Evolutionary conservation across 35 echinoderm and acorn worm genomes (phyloP).

Genomic region (Strongylocentrotus purpuratus): DNA sequence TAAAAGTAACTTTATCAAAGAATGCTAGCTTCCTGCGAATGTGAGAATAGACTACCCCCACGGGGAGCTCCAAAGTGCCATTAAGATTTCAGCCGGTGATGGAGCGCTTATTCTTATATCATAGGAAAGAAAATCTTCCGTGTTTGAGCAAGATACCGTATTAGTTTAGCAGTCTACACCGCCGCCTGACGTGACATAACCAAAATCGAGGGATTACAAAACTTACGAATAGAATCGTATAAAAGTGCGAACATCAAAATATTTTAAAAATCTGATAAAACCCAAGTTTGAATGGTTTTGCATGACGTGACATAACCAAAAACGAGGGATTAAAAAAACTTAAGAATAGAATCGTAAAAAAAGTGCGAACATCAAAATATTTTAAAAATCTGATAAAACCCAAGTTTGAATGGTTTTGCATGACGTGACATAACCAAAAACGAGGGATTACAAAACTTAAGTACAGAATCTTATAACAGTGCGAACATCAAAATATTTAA

Average conservation of each 20-base stretch:
- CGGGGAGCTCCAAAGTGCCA: not conserved
- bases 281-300: too few relatives aligned
- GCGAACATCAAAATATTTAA: too few relatives aligned
- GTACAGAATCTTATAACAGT: too few relatives aligned
- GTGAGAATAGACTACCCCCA: not conserved
- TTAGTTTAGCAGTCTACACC: not conserved
- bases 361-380: too few relatives aligned
- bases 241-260: too few relatives aligned
- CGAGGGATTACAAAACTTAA: not conserved
- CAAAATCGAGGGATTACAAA: not conserved
- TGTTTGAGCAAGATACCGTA: constrained; percentile 1
- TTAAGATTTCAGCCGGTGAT: constrained; percentile 10
- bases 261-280: too few relatives aligned
- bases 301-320: not conserved
- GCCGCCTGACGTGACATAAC: not conserved
- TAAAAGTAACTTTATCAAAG: constrained; percentile 19
- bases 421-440: not conserved
- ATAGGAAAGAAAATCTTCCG: not conserved
- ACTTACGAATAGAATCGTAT: too few relatives aligned
- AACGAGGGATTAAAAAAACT: not conserved
- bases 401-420: not conserved
- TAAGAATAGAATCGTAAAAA: too few relatives aligned
- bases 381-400: too few relatives aligned
- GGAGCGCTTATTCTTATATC: constrained; percentile 9
- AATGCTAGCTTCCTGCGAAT: not conserved